Evolutionary conservation across 1,140 invertebrate genomes (phyloP).

Genomic region (Eumaeus atala): DNA sequence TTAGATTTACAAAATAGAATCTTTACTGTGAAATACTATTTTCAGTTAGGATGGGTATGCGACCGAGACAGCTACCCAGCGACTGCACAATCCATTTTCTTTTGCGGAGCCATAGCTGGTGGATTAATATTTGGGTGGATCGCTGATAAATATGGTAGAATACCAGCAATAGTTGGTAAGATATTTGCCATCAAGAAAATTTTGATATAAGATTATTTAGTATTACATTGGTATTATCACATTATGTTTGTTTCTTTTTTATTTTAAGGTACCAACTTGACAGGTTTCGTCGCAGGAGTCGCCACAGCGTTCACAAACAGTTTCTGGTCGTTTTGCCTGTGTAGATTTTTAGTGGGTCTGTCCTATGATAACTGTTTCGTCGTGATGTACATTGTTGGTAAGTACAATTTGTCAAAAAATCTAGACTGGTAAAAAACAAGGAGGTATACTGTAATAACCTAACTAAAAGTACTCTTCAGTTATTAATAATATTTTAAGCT

Average conservation of each 20-base stretch:
- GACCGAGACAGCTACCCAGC: conserved; percentile 82
- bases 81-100: conserved; percentile 87
- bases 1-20: no score
- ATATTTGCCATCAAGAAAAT: background rate
- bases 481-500: no score
- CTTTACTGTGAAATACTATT: no score
- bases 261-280: conserved; percentile 79
- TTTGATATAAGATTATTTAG: no score
- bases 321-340: conserved; percentile 86
- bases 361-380: conserved; percentile 93
- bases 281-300: conserved; percentile 83
- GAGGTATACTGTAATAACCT: background rate
- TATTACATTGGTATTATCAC: no score
- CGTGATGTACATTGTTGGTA: conserved; percentile 93
- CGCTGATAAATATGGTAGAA: conserved; percentile 87
- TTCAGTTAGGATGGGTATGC: conserved; percentile 89
- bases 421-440: no score
- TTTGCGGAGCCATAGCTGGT: conserved; percentile 88
- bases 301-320: conserved; percentile 80
- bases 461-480: no score
- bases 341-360: conserved; percentile 88
- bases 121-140: conserved; percentile 89
- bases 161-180: conserved; percentile 84
- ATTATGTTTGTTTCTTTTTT: no score
- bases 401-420: conserved; percentile 33